Percentiles rank a stretch among this genome's conserved stretches.
Conservation (phyloP, 35 echinoderm and acorn worm genomes). For the Lytechinus pictus region DNA sequence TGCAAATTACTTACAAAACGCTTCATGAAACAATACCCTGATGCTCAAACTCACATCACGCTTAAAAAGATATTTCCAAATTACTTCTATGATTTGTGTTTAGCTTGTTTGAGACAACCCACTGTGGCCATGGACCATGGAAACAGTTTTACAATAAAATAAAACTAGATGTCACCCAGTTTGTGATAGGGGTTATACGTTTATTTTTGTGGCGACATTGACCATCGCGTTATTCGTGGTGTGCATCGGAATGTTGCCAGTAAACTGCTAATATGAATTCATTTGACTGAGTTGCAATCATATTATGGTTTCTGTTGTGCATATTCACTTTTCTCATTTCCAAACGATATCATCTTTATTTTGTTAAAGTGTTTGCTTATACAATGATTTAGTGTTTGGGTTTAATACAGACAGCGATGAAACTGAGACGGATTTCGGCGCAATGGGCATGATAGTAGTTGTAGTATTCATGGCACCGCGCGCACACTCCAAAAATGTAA, state of each 20-base stretch:
- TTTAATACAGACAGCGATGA: neutral
- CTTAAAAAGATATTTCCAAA: too few relatives aligned
- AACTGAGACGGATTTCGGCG: neutral
- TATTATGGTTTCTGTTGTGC: neutral
- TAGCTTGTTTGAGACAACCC: neutral
- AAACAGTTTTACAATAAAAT: too few relatives aligned
- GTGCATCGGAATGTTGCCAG: neutral
- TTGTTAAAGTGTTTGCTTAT: neutral
- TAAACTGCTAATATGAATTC: neutral
- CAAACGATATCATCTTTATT: neutral
- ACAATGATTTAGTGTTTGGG: neutral
- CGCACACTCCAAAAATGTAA: neutral
- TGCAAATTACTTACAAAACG: too few relatives aligned
- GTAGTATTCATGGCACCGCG: neutral
- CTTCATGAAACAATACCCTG: too few relatives aligned
- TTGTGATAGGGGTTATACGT: neutral
- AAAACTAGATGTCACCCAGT: too few relatives aligned
- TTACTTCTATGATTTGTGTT: neutral
- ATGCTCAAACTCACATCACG: too few relatives aligned
- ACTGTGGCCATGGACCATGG: neutral
- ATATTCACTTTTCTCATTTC: too few relatives aligned
- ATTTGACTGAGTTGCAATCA: neutral
- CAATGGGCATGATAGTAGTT: neutral
- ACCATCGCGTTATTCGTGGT: neutral
- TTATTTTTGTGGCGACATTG: neutral